Base-by-base conservation (phyloP, 2,113 vertebrate species). In the Dasypus novemcinctus region DNA sequence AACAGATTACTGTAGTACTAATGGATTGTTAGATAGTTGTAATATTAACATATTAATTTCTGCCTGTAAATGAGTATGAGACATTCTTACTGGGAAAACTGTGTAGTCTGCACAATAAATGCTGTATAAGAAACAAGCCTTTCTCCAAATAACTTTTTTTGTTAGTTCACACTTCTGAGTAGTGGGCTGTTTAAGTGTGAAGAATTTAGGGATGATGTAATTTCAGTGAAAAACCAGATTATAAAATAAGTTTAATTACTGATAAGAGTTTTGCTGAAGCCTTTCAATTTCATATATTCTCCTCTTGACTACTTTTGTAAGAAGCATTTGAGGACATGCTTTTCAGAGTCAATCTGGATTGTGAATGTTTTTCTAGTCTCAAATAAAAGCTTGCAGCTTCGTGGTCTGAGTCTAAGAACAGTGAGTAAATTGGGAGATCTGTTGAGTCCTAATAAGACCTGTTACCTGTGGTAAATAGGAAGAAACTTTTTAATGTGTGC, bases 51-150 rank as follows among this genome's bases (percentile, higher is more conserved):
- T 18, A 17, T 93, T 96, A 96, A 95, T 98, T 98, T 97, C 96
- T 98, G 89, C 90, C 36, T 97, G 84, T 96, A 93, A 96, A 97
- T 97, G 68, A 97, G 72, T 74, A 86, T 90, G 72, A 86, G 63
- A 91, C 90, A 49, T 66, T 83, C 1, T 95, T 86, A 23, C 87
- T 92, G 64, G 81, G 93, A 91, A 96, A 90, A 92, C 46, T 20
- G 25, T 94, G 36, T 78, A 61, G 18, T 87, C 21, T 97, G 72
- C 61, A 89, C 78, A 85, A 88, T 97, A 95, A 97, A 13, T 96
- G 87, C 87, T 78, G 5, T 84, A 25, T 87, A 83, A 95, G 93
- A 97, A 97, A 57, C 57, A 96, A 92, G 43, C 61, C 14, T 72
- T 72, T 41, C 63, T 97, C 33, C 54, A 90, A 91, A 83, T 95